Conservation (phyloP, 2,888 invertebrate genomes). For the Chalcis sispes region DNA sequence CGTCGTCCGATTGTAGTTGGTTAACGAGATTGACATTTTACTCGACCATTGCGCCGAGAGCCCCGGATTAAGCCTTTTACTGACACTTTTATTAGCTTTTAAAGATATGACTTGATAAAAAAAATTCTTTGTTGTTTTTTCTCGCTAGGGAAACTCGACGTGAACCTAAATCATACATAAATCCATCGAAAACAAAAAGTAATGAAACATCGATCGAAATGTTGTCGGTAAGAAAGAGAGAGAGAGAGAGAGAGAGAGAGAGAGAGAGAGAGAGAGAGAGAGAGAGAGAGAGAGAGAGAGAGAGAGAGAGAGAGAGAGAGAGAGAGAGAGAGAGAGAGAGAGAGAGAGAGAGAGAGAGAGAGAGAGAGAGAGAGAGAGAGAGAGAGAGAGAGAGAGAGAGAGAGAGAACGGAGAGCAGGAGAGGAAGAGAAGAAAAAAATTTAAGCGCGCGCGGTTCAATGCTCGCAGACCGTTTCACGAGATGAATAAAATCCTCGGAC, state of each 20-base stretch:
- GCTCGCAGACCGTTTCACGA: not conserved
- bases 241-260: not conserved
- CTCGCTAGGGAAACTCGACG: conserved; percentile 17
- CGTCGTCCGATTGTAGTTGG: not conserved
- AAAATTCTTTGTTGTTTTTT: too few relatives aligned
- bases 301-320: not conserved
- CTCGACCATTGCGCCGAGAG: not conserved
- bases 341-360: too few relatives aligned
- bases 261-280: not conserved
- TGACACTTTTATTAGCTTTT: conserved; percentile 46
- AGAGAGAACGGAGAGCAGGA: too few relatives aligned
- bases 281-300: too few relatives aligned
- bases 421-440: too few relatives aligned
- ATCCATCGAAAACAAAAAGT: conserved; percentile 26
- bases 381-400: not conserved
- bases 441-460: not conserved
- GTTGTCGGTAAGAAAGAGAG: not conserved
- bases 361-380: not conserved
- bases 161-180: conserved; percentile 42
- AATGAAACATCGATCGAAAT: conserved; percentile 34
- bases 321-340: too few relatives aligned
- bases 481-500: conserved; percentile 22
- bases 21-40: conserved; percentile 43
- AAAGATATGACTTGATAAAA: conserved; percentile 36
- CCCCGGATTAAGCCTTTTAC: conserved; percentile 40